phyloP scores from a whole-genome alignment of 2,888 invertebrate genomes.

The Euspilapteryx auroguttella region DNA sequence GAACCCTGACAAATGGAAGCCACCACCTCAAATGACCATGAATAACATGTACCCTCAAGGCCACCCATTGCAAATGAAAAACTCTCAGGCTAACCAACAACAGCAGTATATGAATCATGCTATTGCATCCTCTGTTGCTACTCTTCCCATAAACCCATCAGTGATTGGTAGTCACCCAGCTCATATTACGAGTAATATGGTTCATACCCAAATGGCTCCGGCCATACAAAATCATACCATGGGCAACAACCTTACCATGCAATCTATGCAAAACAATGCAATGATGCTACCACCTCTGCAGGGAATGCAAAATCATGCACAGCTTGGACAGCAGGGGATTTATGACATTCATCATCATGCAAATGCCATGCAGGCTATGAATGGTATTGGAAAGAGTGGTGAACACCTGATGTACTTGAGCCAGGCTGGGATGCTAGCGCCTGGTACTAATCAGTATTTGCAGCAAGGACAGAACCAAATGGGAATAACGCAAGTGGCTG shows the following conservation, averaged over 20 bases:
- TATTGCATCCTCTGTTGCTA: conserved; percentile 47
- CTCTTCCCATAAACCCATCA: conserved; percentile 47
- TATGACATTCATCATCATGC: conserved; percentile 54
- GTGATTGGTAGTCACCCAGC: conserved; percentile 50
- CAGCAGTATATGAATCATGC: conserved; percentile 53
- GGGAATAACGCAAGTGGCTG: conserved; percentile 49
- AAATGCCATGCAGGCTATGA: conserved; percentile 51
- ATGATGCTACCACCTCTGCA: conserved; percentile 53
- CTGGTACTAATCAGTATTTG: conserved; percentile 62
- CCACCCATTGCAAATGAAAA: conserved; percentile 42
- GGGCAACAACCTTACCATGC: conserved; percentile 34
- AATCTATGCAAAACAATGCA: conserved; percentile 39
- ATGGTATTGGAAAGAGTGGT: conserved; percentile 50
- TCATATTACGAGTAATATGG: conserved; percentile 49
- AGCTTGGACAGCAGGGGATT: conserved; percentile 51
- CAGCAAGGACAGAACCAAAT: conserved; percentile 66
- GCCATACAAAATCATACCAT: conserved; percentile 46
- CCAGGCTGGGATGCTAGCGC: conserved; percentile 58
- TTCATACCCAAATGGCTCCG: conserved; percentile 57
- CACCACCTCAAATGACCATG: conserved; percentile 63
- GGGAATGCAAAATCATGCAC: conserved; percentile 53
- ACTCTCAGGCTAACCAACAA: conserved; percentile 47
- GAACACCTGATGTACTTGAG: conserved; percentile 55
- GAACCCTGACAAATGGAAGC: conserved; percentile 89
- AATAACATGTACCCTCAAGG: conserved; percentile 63